These are phyloP conservation scores for Cheiracanthium punctorium DNA, from an alignment of 2,888 invertebrate species.

Conservation along the genomic window DNA sequence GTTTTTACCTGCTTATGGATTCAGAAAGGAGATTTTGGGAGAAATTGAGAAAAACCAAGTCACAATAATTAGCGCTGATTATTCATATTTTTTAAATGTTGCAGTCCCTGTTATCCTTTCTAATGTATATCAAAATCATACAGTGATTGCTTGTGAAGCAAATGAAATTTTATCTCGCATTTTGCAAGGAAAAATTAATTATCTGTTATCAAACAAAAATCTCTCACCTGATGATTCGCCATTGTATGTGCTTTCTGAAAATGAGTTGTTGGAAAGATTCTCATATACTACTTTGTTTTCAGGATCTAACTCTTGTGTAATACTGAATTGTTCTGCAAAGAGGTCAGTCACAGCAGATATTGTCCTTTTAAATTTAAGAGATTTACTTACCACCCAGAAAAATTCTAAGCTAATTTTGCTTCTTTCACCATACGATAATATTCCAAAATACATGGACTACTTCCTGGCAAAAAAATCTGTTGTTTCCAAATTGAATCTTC, in stretches of 20 bases:
- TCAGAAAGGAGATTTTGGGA: neutral
- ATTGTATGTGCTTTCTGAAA: neutral
- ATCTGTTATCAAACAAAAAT: neutral
- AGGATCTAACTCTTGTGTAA: neutral
- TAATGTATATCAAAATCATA: neutral
- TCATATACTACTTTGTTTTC: neutral
- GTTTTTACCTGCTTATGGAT: neutral
- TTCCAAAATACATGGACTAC: neutral
- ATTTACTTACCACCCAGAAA: neutral
- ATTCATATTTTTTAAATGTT: neutral
- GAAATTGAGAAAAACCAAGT: neutral
- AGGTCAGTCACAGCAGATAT: neutral
- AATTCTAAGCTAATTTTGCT: neutral
- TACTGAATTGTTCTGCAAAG: neutral
- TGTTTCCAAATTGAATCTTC: neutral
- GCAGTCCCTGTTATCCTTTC: neutral
- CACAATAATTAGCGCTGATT: neutral
- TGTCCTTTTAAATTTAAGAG: neutral
- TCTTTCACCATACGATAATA: neutral
- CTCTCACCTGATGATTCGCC: neutral
- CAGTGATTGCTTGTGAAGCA: constrained; percentile 2
- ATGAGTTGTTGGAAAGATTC: neutral
- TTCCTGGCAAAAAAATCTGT: neutral
- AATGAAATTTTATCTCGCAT: neutral
- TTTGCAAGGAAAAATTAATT: neutral